Evolutionary conservation across 2,797 vertebrate species (phyloP).

Genomic region (Chaenodraco wilsoni): DNA sequence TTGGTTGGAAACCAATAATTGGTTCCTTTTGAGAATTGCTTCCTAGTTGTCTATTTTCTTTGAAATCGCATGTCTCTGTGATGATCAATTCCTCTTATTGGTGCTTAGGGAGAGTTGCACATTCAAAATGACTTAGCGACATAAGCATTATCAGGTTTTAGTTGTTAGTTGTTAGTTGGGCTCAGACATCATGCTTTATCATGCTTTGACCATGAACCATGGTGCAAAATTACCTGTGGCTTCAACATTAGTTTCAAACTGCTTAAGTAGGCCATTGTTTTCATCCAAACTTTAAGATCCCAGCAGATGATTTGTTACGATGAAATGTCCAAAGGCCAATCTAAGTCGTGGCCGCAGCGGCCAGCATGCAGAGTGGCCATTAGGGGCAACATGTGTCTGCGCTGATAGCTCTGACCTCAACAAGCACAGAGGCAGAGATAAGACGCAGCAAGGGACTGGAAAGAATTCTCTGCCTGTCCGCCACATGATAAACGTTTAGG

Average conservation of each 20-base stretch:
- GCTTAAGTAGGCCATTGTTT: not conserved
- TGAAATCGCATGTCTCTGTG: too few species aligned
- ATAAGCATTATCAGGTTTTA: not conserved
- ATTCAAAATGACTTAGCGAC: too few species aligned
- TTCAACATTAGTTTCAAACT: not conserved
- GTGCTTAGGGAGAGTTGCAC: not conserved
- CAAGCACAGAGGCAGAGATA: conserved; percentile 53
- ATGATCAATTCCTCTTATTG: not conserved
- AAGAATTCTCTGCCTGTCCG: conserved; percentile 50
- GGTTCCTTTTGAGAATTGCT: too few species aligned
- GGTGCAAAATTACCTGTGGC: too few species aligned
- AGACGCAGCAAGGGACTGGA: conserved; percentile 44
- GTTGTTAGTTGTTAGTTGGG: not conserved
- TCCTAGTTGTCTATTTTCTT: too few species aligned
- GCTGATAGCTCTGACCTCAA: conserved; percentile 58
- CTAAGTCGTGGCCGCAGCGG: not conserved
- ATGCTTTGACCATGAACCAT: too few species aligned
- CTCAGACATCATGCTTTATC: not conserved
- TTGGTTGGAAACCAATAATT: too few species aligned
- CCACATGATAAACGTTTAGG: conserved; percentile 66
- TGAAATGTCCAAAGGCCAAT: not conserved
- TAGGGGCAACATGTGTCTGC: conserved; percentile 44
- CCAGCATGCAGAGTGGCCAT: conserved; percentile 3
- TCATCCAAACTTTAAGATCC: not conserved
- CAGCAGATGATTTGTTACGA: not conserved